Evolutionary conservation across 2,113 vertebrate genomes (phyloP).

Genomic region (Carassius carassius): DNA sequence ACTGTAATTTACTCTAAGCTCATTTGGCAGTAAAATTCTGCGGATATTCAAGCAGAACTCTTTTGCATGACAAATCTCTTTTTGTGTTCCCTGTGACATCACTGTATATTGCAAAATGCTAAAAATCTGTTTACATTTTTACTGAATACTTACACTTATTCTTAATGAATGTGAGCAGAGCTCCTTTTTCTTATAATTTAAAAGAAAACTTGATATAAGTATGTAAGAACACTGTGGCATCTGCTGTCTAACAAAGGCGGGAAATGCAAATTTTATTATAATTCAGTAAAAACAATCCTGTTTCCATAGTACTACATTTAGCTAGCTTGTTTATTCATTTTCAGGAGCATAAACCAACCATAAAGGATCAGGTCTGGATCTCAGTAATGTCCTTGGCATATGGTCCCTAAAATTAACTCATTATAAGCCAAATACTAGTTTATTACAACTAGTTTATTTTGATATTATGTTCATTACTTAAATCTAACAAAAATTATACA

Average conservation of each 20-base stretch:
- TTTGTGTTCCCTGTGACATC: background rate
- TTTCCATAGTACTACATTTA: background rate
- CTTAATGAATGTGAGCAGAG: too few relatives aligned
- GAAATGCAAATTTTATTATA: slow-evolving; percentile 3
- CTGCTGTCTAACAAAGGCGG: background rate
- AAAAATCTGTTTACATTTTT: background rate
- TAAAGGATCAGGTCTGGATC: background rate
- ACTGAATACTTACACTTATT: background rate
- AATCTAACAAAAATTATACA: background rate
- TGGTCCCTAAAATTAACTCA: background rate
- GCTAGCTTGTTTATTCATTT: background rate
- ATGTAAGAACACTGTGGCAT: background rate
- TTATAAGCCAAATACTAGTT: background rate
- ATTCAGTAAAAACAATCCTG: background rate
- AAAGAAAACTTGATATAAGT: too few relatives aligned
- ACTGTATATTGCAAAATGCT: background rate
- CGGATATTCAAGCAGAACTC: background rate
- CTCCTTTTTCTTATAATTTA: background rate
- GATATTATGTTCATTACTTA: too few relatives aligned
- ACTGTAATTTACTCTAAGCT: background rate
- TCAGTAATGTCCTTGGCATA: background rate
- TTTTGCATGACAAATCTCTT: background rate
- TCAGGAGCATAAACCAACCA: background rate
- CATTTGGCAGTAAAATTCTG: slow-evolving; percentile 16
- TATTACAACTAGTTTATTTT: too few relatives aligned